Evolutionary conservation across 2,888 invertebrate genomes (phyloP).

Genomic region (Rapana venosa): DNA sequence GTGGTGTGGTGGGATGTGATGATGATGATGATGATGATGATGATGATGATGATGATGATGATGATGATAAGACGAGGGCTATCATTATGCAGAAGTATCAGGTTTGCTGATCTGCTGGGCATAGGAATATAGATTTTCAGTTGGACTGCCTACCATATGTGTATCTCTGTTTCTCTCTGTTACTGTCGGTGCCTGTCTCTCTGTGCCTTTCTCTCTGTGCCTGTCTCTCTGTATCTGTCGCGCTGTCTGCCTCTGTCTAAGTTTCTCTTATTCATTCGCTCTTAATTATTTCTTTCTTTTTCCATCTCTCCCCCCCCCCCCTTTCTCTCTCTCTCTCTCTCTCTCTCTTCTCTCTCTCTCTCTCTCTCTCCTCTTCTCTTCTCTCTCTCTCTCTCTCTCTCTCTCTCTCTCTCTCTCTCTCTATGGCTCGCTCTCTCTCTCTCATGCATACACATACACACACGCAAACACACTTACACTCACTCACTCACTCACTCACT

Average conservation of each 20-base stretch:
- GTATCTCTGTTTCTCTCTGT: background rate
- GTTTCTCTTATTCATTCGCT: background rate
- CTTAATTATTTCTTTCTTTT: background rate
- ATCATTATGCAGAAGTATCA: no score
- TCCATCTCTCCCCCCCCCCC: no score
- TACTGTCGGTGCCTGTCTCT: background rate
- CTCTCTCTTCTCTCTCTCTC: constrained; percentile 7
- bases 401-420: constrained; percentile 25
- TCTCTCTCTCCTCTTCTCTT: background rate
- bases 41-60: no score
- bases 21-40: no score
- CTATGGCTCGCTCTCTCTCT: background rate
- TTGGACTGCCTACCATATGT: no score
- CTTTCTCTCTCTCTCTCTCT: background rate
- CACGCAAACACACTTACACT: constrained; percentile 2
- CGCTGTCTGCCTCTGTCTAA: background rate
- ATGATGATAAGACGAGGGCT: no score
- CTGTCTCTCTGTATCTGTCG: background rate
- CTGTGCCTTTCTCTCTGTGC: background rate
- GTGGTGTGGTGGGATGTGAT: no score
- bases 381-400: constrained; percentile 10
- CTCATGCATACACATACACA: constrained; percentile 18
- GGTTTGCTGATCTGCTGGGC: no score
- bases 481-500: background rate
- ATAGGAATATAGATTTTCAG: no score